phyloP scores from a whole-genome alignment of 2,113 vertebrate genomes.

The Pelobates fuscus region DNA sequence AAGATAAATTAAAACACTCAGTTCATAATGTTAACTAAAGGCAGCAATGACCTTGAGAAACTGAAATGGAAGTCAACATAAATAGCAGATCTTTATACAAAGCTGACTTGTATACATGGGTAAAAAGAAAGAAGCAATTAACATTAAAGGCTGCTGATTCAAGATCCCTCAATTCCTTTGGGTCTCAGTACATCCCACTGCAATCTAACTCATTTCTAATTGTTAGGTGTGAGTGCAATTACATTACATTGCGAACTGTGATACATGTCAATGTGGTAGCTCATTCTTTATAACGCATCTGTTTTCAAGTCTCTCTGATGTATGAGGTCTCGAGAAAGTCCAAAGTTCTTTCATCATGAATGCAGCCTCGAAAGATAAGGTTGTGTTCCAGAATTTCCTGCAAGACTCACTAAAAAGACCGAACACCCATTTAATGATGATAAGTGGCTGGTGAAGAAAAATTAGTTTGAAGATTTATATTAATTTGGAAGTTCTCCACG shows the following conservation, averaged over 20 bases:
- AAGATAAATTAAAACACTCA: too few relatives aligned
- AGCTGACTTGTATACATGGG: not conserved
- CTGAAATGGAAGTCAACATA: too few relatives aligned
- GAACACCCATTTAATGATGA: conserved; percentile 1
- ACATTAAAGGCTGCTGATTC: not conserved
- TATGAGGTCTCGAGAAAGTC: not conserved
- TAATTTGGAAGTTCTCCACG: not conserved
- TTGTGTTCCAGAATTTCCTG: not conserved
- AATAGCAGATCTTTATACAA: not conserved
- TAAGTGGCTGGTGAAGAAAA: not conserved
- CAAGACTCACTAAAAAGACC: not conserved
- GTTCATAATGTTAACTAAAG: too few relatives aligned
- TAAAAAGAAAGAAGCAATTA: not conserved
- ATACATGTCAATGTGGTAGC: not conserved
- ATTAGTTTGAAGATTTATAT: not conserved
- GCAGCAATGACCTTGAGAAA: too few relatives aligned
- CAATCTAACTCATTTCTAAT: not conserved
- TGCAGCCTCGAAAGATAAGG: not conserved
- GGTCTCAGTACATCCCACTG: not conserved
- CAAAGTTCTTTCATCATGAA: not conserved
- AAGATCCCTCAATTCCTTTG: not conserved
- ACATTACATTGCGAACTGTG: not conserved
- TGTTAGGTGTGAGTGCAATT: not conserved
- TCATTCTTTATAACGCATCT: not conserved
- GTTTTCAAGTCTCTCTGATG: not conserved